phyloP scores from a whole-genome alignment of 2,888 invertebrate species.

The Phortica okadai region DNA sequence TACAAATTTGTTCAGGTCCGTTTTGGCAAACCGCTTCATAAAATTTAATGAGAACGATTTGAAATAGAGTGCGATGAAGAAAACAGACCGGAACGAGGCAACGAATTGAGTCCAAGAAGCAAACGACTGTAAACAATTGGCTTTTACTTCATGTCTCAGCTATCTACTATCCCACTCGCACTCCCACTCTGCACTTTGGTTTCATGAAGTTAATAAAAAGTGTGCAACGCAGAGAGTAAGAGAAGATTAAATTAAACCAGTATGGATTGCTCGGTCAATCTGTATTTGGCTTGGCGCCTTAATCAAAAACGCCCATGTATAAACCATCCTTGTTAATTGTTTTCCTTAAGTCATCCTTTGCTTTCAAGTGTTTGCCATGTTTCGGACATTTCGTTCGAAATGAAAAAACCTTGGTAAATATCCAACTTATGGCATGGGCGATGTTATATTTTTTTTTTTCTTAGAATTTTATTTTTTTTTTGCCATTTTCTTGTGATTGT shows the following conservation, averaged over 20 bases:
- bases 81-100: constrained; percentile 4
- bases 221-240: too few relatives aligned
- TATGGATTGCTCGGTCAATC: too few relatives aligned
- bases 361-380: too few relatives aligned
- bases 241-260: too few relatives aligned
- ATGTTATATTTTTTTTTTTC: not conserved
- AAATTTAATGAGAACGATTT: constrained; percentile 25
- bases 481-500: constrained; percentile 7
- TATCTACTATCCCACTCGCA: not conserved
- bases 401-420: too few relatives aligned
- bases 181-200: not conserved
- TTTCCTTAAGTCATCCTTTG: too few relatives aligned
- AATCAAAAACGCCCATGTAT: too few relatives aligned
- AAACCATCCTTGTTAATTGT: too few relatives aligned
- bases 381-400: too few relatives aligned
- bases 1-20: constrained; percentile 1
- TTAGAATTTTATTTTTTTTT: constrained; percentile 44
- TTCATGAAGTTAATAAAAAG: too few relatives aligned
- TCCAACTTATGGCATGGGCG: too few relatives aligned
- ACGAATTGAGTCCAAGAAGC: not conserved
- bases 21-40: constrained; percentile 14
- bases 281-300: too few relatives aligned
- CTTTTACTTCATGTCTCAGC: constrained; percentile 40
- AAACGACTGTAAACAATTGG: constrained; percentile 3
- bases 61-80: not conserved